Evolutionary conservation across 2,113 vertebrate genomes (phyloP).

Genomic region (Alethe diademata): DNA sequence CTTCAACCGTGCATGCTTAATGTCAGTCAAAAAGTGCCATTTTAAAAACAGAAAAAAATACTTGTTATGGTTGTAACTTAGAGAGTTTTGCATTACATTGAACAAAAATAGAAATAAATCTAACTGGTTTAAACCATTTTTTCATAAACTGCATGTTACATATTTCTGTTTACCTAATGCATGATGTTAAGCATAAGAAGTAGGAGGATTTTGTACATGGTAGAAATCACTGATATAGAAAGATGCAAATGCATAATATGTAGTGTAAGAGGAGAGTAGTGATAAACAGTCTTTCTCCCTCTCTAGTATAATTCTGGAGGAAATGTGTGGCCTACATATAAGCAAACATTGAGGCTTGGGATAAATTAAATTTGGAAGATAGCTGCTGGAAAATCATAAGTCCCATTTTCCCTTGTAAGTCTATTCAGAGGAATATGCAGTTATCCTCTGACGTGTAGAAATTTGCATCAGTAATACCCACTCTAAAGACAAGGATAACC

Average conservation of each 20-base stretch:
- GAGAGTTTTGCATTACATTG: background rate
- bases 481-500: constrained; percentile 22
- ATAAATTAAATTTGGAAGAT: constrained; percentile 54
- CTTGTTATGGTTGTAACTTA: background rate
- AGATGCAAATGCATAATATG: background rate
- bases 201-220: background rate
- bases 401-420: constrained; percentile 35
- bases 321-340: constrained; percentile 56
- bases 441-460: constrained; percentile 51
- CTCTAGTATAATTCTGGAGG: constrained; percentile 16
- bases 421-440: background rate
- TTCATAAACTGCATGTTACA: background rate
- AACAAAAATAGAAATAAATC: background rate
- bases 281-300: constrained; percentile 43
- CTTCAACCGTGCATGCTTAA: background rate
- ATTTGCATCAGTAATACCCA: constrained; percentile 49
- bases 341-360: constrained; percentile 47
- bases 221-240: background rate
- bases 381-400: constrained; percentile 10
- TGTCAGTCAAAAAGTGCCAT: background rate
- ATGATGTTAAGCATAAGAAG: background rate
- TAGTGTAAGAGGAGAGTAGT: background rate
- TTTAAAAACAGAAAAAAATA: background rate
- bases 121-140: background rate
- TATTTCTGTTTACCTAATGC: background rate